Base-by-base conservation (phyloP, 2,888 invertebrate genomes). In the Hedychridium roseum region DNA sequence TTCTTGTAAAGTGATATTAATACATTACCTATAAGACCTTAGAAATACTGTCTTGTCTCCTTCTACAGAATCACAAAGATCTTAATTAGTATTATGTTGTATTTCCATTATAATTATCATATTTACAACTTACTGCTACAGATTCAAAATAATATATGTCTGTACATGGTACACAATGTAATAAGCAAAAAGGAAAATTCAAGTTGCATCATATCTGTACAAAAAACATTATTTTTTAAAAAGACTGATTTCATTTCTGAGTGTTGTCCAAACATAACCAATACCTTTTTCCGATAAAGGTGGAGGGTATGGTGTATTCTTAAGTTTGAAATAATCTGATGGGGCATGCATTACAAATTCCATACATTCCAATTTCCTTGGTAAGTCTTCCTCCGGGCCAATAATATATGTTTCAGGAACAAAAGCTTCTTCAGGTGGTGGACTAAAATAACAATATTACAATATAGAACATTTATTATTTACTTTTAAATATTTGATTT, bases 271-370 rank as follows among this genome's bases (percentile, higher is more conserved):
- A 43, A 78, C 66, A 12, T 73, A 79, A 42, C 73, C 74, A 30
- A 60, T 58, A 30, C 74, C 74, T 43, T 60, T 68, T 52, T 77
- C 77, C n/a, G 64, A 58, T 2, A 71, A 64, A 0, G 84, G 80
- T 26, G 84, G 79, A 0, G 92, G 91, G 76, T 91, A 94, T 0
- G 94, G 93, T 9, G 87, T 87, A 57, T 84, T 88, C 60, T 84
- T 86, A 5, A 89, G 84, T 71, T 88, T 88, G 78, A 89, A 94
- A 80, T 95, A 95, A 76, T 94, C 94, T 0, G 93, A 92, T 0
- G 95, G 95, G 0, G 94, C 93, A 70, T 94, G 94, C 89, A 94
- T 94, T 12, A 95, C 87, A 80, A 95, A 96, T 71, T 93, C 90
- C 88, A 96, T 88, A 60, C 86, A 91, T 20, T 91, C 91, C 41